Percentiles rank a stretch among this genome's conserved stretches.
phyloP scores from a whole-genome alignment of 2,113 vertebrate genomes.

The Oreochromis niloticus region DNA sequence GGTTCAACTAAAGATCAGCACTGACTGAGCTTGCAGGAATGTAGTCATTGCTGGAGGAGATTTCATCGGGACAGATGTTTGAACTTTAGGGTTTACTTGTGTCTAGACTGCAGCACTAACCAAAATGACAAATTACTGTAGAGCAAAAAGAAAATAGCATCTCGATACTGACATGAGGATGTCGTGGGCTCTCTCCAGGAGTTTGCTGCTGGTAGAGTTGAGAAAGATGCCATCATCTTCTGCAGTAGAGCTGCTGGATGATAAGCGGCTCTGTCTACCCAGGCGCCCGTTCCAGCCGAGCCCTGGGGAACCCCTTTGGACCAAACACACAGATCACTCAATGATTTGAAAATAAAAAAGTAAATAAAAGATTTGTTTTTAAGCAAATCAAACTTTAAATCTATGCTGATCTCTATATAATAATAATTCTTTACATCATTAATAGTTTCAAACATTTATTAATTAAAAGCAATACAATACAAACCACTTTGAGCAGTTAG shows the following conservation, averaged over 20 bases:
- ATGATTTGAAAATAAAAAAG: not conserved
- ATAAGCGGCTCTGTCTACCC: conserved; percentile 72
- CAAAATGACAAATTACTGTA: not conserved
- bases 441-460: not conserved
- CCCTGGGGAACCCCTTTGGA: conserved; percentile 71
- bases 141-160: not conserved
- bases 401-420: not conserved
- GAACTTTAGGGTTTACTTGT: not conserved
- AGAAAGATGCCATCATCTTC: conserved; percentile 92
- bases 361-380: not conserved
- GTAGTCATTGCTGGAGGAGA: not conserved
- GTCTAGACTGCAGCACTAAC: not conserved
- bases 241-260: conserved; percentile 66
- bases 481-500: not conserved
- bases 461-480: not conserved
- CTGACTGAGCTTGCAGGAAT: conserved; percentile 12
- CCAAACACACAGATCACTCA: not conserved
- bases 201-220: conserved; percentile 87
- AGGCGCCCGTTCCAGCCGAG: conserved; percentile 80
- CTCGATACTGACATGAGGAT: conserved; percentile 90
- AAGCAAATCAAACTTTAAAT: not conserved
- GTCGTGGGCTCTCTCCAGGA: conserved; percentile 93
- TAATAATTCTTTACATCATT: not conserved
- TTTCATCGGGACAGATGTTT: not conserved
- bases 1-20: not conserved